Evolutionary conservation across 2,888 invertebrate genomes (phyloP), one percentile per base, ranked within the genome.

Genomic region (Troides helena): DNA sequence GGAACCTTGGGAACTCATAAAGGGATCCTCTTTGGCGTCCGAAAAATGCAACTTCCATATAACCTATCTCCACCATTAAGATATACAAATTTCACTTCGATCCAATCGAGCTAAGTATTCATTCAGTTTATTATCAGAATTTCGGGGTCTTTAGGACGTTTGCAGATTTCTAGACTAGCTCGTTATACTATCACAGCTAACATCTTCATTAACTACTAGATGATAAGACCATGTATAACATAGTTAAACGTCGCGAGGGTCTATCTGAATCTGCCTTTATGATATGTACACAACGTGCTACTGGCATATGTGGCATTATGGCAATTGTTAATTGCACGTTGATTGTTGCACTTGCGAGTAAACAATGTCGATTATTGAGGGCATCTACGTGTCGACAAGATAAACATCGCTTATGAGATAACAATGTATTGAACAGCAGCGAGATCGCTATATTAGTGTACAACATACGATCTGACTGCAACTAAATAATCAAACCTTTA

Each of bases 281-380:
- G 57, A 57, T 8, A 21, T 18, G n/a, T 67, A 23, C 43, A 43
- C 43, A 23, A 43, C 62, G 56, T 67, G 65, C 57, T 43, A 57
- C 21, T 57, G 58, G 25, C 57, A 57, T 17, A 18, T n/a, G n/a
- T 18, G 7, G 53, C 53, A 53, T n/a, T 18, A 17, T 17, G 53
- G 57, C 57, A 68, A 68, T 58, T 62, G 62, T 46, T 68, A 57
- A 61, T 62, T 56, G 43, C 43, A 62, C 62, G 62, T 62, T 62
- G 62, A 58, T 68, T 58, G 60, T 6, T 61, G 67, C 57, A 57
- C 14, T 62, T 46, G 57, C 36, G 56, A 67, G 57, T 57, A 67
- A 67, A 67, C 62, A 67, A 56, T 56, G 25, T 62, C 43, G 43
- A 18, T 62, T 53, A 60, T 23, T 36, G 57, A 57, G 53, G 18